A percentile compares a stretch with the other conserved stretches of the same genome.
These are phyloP conservation scores for Kryptopterus vitreolus DNA, from an alignment of 2,797 vertebrate species.

Conservation along the genomic window DNA sequence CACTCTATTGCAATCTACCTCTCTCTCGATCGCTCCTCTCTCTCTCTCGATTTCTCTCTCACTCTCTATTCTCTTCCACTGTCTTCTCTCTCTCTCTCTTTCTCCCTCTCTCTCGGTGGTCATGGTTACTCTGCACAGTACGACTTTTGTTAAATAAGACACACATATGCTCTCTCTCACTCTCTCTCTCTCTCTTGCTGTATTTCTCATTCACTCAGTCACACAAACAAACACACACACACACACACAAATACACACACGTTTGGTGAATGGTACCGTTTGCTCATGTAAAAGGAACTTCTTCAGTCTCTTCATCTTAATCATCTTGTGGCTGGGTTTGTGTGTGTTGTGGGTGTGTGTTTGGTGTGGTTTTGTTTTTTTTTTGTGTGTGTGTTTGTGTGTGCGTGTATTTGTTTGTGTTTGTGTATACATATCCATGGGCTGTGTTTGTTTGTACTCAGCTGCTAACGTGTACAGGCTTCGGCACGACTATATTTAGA, in stretches of 20 bases:
- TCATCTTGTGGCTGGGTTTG: neutral
- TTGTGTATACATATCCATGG: neutral
- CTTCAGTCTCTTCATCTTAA: neutral
- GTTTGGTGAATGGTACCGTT: conserved; percentile 15
- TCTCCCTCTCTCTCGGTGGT: conserved; percentile 16
- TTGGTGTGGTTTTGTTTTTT: neutral
- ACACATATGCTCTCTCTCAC: neutral
- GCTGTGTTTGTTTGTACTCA: conserved; percentile 37
- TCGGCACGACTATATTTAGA: conserved; percentile 49
- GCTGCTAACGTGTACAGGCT: conserved; percentile 36
- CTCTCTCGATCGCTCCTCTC: conserved; percentile 15
- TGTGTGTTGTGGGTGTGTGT: neutral
- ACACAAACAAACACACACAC: neutral
- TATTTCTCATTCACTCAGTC: neutral
- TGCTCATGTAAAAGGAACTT: conserved; percentile 5
- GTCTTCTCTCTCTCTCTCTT: conserved; percentile 12
- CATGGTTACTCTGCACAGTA: conserved; percentile 38
- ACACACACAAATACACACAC: conserved; percentile 1
- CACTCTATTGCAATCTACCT: conserved; percentile 11
- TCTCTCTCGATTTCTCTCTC: conserved; percentile 1
- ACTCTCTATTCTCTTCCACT: conserved; percentile 21
- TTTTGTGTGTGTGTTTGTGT: neutral
- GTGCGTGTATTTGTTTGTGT: neutral
- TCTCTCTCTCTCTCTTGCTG: conserved; percentile 3
- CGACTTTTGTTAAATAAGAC: conserved; percentile 20